A percentile compares a stretch with the other conserved stretches of the same genome.
Evolutionary conservation across 1,140 invertebrate genomes (phyloP).

Genomic region (Ruditapes philippinarum): DNA sequence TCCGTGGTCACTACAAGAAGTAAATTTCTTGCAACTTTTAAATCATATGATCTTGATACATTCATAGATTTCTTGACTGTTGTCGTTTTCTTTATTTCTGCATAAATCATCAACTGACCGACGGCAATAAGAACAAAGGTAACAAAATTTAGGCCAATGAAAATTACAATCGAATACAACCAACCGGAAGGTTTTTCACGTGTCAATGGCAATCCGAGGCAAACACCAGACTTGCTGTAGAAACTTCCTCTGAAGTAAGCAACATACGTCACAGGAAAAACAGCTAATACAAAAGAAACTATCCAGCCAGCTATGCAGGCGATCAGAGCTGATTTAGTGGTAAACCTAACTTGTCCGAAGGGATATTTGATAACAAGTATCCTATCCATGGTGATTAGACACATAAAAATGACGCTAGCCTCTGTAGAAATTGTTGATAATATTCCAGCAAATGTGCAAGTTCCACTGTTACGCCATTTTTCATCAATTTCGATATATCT

Average conservation of each 20-base stretch:
- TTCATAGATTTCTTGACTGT: background rate
- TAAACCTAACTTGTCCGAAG: slow-evolving; percentile 57
- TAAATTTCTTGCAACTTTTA: slow-evolving; percentile 65
- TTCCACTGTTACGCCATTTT: slow-evolving; percentile 66
- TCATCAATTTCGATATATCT: slow-evolving; percentile 71
- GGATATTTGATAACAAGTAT: slow-evolving; percentile 75
- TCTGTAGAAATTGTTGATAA: slow-evolving; percentile 74
- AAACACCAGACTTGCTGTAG: slow-evolving; percentile 66
- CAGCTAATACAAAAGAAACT: slow-evolving; percentile 43
- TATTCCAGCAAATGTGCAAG: slow-evolving; percentile 73
- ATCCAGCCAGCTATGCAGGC: slow-evolving; percentile 45
- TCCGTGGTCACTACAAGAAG: slow-evolving; percentile 63
- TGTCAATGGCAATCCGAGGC: slow-evolving; percentile 57
- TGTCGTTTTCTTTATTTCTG: background rate
- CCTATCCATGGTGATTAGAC: slow-evolving; percentile 24
- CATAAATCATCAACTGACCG: background rate
- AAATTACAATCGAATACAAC: slow-evolving; percentile 35
- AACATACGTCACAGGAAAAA: slow-evolving; percentile 55
- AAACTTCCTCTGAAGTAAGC: slow-evolving; percentile 30
- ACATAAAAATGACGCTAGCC: slow-evolving; percentile 70
- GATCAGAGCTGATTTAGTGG: background rate
- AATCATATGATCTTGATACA: slow-evolving; percentile 27
- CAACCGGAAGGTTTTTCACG: background rate
- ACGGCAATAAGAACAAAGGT: slow-evolving; percentile 59
- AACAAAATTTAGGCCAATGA: slow-evolving; percentile 58